Conservation (phyloP, 2,113 vertebrate species). For the Pseudopipra pipra region DNA sequence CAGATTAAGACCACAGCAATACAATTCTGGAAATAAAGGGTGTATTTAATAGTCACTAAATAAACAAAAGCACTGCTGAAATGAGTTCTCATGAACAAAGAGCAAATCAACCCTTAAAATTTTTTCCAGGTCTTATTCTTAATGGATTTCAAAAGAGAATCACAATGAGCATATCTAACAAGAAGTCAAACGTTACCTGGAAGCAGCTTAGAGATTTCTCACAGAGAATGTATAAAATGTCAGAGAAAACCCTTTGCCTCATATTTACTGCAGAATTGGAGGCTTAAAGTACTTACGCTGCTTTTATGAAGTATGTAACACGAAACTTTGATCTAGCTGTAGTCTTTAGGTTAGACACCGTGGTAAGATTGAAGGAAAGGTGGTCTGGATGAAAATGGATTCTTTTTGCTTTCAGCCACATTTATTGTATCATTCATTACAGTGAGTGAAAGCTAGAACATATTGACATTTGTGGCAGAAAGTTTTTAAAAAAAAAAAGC, state of each 20-base stretch:
- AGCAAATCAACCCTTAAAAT: background rate
- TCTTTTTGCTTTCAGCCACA: slow-evolving; percentile 37
- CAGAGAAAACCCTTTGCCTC: background rate
- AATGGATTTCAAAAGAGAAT: background rate
- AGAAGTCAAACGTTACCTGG: background rate
- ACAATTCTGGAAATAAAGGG: background rate
- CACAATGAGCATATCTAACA: background rate
- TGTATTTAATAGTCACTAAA: background rate
- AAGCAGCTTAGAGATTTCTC: background rate
- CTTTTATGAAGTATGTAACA: background rate
- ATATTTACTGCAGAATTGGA: background rate
- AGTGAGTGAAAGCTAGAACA: slow-evolving; percentile 35
- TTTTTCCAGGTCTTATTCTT: background rate
- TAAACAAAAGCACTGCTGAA: background rate
- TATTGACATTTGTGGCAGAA: slow-evolving; percentile 41
- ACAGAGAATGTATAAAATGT: background rate
- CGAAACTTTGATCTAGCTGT: background rate
- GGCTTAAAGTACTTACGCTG: background rate
- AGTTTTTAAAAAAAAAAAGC: background rate
- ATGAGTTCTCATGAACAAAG: background rate
- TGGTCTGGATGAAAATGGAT: slow-evolving; percentile 5
- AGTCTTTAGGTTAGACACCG: background rate
- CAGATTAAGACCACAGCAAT: background rate
- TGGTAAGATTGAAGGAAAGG: slow-evolving; percentile 23
- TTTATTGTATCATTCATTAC: slow-evolving; percentile 1